These are phyloP conservation scores for Larimichthys crocea DNA, from an alignment of 2,113 vertebrate genomes.

Conservation along the genomic window DNA sequence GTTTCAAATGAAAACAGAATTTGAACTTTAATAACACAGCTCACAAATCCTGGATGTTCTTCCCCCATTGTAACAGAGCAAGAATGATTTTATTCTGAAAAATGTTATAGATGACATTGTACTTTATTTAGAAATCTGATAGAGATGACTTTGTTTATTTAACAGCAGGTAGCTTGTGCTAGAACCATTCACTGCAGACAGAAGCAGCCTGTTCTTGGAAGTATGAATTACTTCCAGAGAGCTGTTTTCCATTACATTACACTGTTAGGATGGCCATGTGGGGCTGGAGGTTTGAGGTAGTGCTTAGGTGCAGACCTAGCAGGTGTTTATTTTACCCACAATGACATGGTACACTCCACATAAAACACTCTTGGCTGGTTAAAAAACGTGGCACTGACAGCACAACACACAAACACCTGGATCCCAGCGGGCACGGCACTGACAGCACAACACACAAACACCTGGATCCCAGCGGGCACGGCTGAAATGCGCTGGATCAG, in stretches of 20 bases:
- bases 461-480: too few species aligned
- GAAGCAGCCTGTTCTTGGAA: neutral
- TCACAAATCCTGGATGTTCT: neutral
- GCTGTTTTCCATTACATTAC: neutral
- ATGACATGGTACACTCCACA: too few species aligned
- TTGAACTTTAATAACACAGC: neutral
- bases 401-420: too few species aligned
- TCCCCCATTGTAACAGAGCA: neutral
- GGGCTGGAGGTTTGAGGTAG: too few species aligned
- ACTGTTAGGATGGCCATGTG: too few species aligned
- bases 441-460: too few species aligned
- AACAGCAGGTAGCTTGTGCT: neutral
- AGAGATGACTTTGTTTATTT: slow-evolving; percentile 6
- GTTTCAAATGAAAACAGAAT: neutral
- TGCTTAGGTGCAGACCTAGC: too few species aligned
- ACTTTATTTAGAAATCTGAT: neutral
- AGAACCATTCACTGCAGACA: neutral
- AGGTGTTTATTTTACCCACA: too few species aligned
- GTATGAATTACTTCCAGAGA: neutral
- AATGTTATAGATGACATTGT: neutral
- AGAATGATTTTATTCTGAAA: neutral
- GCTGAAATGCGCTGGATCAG: too few species aligned
- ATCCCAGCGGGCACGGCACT: too few species aligned
- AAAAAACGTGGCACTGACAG: too few species aligned
- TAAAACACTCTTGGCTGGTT: too few species aligned